These are phyloP conservation scores for Amazona ochrocephala DNA, from an alignment of 2,797 vertebrate genomes.

Conservation along the genomic window DNA sequence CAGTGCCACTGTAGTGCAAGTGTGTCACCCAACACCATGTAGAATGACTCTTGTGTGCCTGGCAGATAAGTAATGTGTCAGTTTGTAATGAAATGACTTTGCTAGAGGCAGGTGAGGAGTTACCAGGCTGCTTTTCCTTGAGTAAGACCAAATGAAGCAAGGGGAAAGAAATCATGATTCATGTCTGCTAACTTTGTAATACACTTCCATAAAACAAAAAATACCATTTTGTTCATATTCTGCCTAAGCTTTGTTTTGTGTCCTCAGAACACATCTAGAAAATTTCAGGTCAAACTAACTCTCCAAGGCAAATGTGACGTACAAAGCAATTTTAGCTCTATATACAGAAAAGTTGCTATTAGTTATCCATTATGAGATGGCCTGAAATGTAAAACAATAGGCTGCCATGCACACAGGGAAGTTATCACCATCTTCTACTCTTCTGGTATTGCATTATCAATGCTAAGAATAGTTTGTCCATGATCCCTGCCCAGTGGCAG, in stretches of 20 bases:
- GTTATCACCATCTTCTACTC: not conserved
- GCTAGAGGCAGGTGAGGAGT: not conserved
- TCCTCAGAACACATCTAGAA: not conserved
- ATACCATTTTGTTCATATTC: not conserved
- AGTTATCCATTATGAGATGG: not conserved
- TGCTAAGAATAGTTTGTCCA: not conserved
- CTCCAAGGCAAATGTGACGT: not conserved
- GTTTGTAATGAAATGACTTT: not conserved
- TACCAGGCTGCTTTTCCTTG: not conserved
- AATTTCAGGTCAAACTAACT: slow-evolving; percentile 36
- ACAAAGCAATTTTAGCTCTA: slow-evolving; percentile 1
- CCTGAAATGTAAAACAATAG: not conserved
- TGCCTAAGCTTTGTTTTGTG: not conserved
- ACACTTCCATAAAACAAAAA: not conserved
- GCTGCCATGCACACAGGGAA: not conserved
- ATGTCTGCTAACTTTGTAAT: not conserved
- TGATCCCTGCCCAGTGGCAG: not conserved
- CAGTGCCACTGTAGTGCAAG: not conserved
- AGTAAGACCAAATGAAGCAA: not conserved
- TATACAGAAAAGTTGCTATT: not conserved
- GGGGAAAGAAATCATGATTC: not conserved
- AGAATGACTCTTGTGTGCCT: not conserved
- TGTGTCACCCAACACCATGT: not conserved
- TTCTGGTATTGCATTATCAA: not conserved
- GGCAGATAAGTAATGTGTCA: not conserved